Evolutionary conservation across 2,888 invertebrate genomes (phyloP), one percentile per base, ranked within the genome.

Genomic region (Pammene aurita): DNA sequence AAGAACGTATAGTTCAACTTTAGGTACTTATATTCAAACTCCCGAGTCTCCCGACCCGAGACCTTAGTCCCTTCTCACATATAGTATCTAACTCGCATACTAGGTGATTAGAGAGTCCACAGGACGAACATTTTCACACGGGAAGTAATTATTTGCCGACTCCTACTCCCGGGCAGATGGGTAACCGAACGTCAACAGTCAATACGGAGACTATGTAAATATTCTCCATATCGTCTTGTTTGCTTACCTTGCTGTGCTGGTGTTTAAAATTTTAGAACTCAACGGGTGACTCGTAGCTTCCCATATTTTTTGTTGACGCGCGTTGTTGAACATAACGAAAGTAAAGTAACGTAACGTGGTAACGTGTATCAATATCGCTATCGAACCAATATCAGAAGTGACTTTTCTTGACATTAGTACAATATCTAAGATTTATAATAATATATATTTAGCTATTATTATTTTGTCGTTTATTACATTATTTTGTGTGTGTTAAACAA

Each of bases 131-230:
- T 64, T 78, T 85, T 87, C 87, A 81, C 86, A 87, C 85, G 87
- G 86, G 86, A 88, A 86, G 83, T 76, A 68, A 76, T 77, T 81
- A 80, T 84, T 84, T 85, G 78, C 80, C 73, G 71, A 75, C 77
- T 78, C 72, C 74, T 77, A 72, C 57, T 74, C 67, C 72, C 71
- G 57, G 73, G 78, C 80, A 81, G 79, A 77, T 76, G 77, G 79
- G 77, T 72, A 72, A 71, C 78, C 74, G 73, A 74, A 73, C 74
- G 72, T 79, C 72, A 18, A 56, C 67, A 69, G 85, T 86, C 81
- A 88, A 88, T 84, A 88, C 84, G 84, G 74, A 80, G 76, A 77
- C 74, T 75, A 76, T 75, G 81, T 80, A 79, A 74, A 67, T 67
- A 66, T 58, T 42, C 48, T 48, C 42, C 56, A 56, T 61, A 61